Conservation (phyloP, 2,113 vertebrate genomes). For the Trematomus loennbergii region DNA sequence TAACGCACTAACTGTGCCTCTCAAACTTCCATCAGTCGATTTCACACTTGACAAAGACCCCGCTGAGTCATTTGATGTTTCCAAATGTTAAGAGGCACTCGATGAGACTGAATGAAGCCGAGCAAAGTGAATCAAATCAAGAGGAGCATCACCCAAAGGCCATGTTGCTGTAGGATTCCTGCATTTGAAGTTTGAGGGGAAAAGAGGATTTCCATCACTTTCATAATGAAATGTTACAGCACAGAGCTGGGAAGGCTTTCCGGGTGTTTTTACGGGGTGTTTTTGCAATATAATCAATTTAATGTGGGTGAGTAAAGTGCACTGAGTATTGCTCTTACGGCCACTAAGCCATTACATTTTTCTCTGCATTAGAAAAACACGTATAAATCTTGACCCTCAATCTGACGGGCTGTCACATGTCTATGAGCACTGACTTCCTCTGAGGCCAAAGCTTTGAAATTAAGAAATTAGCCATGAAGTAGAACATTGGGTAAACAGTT, state of each 20-base stretch:
- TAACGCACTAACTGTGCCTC: neutral
- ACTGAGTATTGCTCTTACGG: neutral
- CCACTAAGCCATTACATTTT: neutral
- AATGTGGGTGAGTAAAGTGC: neutral
- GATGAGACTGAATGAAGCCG: slow-evolving; percentile 24
- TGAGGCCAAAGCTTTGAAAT: slow-evolving; percentile 48
- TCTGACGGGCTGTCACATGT: slow-evolving; percentile 31
- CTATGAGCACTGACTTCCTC: neutral
- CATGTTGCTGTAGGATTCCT: neutral
- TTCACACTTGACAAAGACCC: slow-evolving; percentile 11
- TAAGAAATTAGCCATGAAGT: slow-evolving; percentile 60
- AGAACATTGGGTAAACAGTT: slow-evolving; percentile 41
- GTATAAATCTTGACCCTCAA: slow-evolving; percentile 10
- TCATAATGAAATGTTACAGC: neutral
- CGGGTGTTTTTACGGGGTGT: neutral
- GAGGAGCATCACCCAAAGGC: neutral
- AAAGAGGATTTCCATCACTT: neutral
- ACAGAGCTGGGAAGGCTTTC: neutral
- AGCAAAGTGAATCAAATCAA: slow-evolving; percentile 38
- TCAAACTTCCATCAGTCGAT: slow-evolving; percentile 7
- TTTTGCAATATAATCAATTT: neutral
- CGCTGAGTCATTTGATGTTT: slow-evolving; percentile 21
- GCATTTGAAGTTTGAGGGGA: neutral
- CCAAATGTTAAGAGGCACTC: slow-evolving; percentile 15
- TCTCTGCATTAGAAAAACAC: slow-evolving; percentile 23